phyloP scores from a whole-genome alignment of 64 coral and sea anemone species.

The Montipora foliosa region DNA sequence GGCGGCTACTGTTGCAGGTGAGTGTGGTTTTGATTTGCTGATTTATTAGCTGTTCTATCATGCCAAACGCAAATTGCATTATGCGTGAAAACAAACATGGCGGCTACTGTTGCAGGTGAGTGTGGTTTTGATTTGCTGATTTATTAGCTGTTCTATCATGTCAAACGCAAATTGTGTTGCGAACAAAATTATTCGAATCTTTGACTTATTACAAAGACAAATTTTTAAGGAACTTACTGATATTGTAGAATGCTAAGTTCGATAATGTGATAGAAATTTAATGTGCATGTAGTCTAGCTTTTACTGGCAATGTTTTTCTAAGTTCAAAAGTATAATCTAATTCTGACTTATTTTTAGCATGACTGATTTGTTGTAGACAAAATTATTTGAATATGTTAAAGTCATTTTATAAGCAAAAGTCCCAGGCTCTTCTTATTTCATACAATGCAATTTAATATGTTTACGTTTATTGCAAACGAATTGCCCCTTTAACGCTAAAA shows the following conservation, averaged over 20 bases:
- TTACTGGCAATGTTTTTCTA: background rate
- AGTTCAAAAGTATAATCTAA: background rate
- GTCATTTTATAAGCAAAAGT: too few relatives aligned
- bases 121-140: background rate
- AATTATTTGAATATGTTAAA: background rate
- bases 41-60: background rate
- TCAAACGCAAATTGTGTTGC: background rate
- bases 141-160: background rate
- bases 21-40: background rate
- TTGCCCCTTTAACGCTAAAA: background rate
- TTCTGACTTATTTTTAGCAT: background rate
- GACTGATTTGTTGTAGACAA: constrained; percentile 2
- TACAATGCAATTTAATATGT: background rate
- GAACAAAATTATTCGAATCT: background rate
- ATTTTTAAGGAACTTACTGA: constrained; percentile 3
- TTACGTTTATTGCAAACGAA: background rate
- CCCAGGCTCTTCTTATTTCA: too few relatives aligned
- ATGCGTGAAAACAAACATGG: constrained; percentile 39
- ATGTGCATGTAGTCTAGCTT: background rate
- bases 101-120: constrained; percentile 9
- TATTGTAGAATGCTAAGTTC: background rate
- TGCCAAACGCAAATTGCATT: constrained; percentile 33
- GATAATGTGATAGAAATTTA: background rate
- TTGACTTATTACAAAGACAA: background rate
- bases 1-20: constrained; percentile 9